Evolutionary conservation across 2,888 invertebrate species (phyloP), one percentile per base, ranked within the genome.

Genomic region (Calameuta idolon): DNA sequence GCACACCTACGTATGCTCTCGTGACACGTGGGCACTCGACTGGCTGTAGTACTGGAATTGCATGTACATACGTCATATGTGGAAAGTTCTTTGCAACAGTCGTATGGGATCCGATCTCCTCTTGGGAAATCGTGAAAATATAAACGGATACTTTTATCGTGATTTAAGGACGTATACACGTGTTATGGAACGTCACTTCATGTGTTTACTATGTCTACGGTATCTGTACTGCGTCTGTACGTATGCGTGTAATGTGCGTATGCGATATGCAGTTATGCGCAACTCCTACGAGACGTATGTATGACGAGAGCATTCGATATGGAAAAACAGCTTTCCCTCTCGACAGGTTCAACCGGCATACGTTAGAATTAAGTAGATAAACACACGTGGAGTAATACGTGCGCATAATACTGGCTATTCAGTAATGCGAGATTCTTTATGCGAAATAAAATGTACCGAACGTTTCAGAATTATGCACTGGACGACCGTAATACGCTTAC

Each of bases 301-400:
- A 88, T 87, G 87, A 87, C 88, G 87, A 84, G 88, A 87, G 76
- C 84, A 85, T 55, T 88, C 84, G 82, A 85, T 87, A 89, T 89
- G 89, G 89, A 88, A 90, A 90, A 90, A 89, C 90, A 88, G 89
- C 90, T 90, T 90, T 90, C 90, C 89, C 90, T 89, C 88, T 87
- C 89, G 86, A 87, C 88, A 85, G 88, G 87, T 86, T 89, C 88
- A 87, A 86, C 85, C 83, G 87, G 86, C 87, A 82, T 83, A 88
- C 88, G 87, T 85, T 86, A 85, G 87, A 90, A 88, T 89, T 89
- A 89, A 90, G 86, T 88, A 88, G 88, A 89, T 89, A 90, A 90
- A 90, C 89, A 88, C 85, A 87, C 87, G 87, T 86, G 87, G 82
- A 85, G 87, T 87, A 86, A 86, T 87, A 87, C 86, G 81, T 81